phyloP scores from a whole-genome alignment of 2,113 vertebrate genomes.

The Panthera uncia region DNA sequence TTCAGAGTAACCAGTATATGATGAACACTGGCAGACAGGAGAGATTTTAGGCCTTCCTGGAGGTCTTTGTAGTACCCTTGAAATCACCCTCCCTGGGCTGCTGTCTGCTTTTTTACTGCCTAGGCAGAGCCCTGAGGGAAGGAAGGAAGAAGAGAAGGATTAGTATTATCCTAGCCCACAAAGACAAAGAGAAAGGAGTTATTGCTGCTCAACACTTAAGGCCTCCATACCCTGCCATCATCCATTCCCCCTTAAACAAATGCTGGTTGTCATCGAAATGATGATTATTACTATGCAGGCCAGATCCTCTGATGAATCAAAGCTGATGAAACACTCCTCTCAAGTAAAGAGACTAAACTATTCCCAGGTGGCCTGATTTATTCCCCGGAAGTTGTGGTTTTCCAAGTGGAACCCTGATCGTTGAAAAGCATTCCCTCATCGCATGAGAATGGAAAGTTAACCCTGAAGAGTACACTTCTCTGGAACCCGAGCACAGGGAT shows the following conservation, averaged over 20 bases:
- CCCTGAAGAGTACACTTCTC: not conserved
- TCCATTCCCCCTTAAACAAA: conserved; percentile 66
- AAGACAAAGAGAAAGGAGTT: conserved; percentile 64
- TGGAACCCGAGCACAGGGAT: not conserved
- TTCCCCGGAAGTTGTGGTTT: conserved; percentile 65
- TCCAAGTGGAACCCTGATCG: conserved; percentile 54
- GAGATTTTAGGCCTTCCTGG: not conserved
- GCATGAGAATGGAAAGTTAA: conserved; percentile 22
- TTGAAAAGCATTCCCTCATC: conserved; percentile 5
- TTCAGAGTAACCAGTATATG: conserved; percentile 4
- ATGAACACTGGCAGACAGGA: not conserved
- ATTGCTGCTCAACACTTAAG: conserved; percentile 26
- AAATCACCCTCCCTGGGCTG: not conserved
- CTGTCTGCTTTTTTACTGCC: conserved; percentile 5
- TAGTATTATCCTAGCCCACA: conserved; percentile 48
- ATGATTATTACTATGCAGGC: conserved; percentile 54
- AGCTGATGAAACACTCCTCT: conserved; percentile 61
- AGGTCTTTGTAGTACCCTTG: not conserved
- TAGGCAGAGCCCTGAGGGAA: not conserved
- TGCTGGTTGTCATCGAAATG: conserved; percentile 57
- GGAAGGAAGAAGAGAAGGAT: conserved; percentile 26
- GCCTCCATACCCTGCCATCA: conserved; percentile 9
- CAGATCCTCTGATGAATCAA: conserved; percentile 56
- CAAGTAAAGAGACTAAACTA: conserved; percentile 59
- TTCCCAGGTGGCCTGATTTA: conserved; percentile 65